Base-by-base conservation (phyloP, 1,140 invertebrate species). In the Bicyclus anynana region DNA sequence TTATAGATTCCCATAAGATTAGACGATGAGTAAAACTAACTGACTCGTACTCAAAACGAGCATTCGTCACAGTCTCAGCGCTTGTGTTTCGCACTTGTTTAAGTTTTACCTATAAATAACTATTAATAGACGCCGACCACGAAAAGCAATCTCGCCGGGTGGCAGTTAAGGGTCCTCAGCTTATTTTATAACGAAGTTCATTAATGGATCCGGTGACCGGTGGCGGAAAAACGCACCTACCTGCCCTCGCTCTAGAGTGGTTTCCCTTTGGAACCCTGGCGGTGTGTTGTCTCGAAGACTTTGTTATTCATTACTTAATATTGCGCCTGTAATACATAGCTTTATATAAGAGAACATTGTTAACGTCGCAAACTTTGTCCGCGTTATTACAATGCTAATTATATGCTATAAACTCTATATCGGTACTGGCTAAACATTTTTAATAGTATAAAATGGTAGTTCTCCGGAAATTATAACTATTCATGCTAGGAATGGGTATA, bases 121-220 rank as follows among this genome's bases (percentile, higher is more conserved):
- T 70, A 73, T 67, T 73, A 67, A 62, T 53, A 70, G 55, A 61
- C 55, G 42, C 54, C 59, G 62, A 73, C 70, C 78, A 77, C 82
- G 79, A 84, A 85, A 82, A 80, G 77, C 79, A 85, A 85, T 85
- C 76, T 78, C 72, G 61, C 69, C 56, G 72, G 71, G 72, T 84
- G 77, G 77, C 74, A 83, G 78, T 75, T 85, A 77, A 83, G 60
- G 65, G 74, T 74, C 68, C 67, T 75, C 73, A 71, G 63, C 65
- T 78, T 77, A 79, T 76, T 82, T 81, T 86, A 84, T 79, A 84
- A 80, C 75, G 74, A 74, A 77, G 64, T 72, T 79, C 78, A 77
- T 82, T 81, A 82, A 83, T 75, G 67, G 72, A 62, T 47, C 29
- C 17, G 26, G 26, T 26, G 17, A 35, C n/a, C 20, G 13, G 21